Conservation (phyloP, 1,140 invertebrate species). For the Drosophila repletoides region DNA sequence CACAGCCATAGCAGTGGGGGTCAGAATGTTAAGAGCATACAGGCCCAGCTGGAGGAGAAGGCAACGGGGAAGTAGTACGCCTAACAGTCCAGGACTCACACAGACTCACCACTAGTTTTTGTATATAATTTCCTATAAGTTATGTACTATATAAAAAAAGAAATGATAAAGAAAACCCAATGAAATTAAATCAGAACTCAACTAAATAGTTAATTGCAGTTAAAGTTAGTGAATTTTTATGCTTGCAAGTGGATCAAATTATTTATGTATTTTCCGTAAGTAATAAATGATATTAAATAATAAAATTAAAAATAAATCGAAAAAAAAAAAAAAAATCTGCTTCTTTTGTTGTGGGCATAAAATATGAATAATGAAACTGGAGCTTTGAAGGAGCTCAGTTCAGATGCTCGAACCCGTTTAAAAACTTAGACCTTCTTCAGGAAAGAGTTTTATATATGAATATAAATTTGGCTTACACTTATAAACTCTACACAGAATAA, state of each 20-base stretch:
- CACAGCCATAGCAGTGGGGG: slow-evolving; percentile 84
- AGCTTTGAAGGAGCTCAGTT: too few relatives aligned
- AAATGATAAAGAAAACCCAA: not conserved
- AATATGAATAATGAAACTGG: not conserved
- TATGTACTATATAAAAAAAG: slow-evolving; percentile 5
- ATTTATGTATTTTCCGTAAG: slow-evolving; percentile 72
- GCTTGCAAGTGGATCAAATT: slow-evolving; percentile 44
- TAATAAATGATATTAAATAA: slow-evolving; percentile 38
- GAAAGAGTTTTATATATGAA: too few relatives aligned
- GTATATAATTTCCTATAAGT: slow-evolving; percentile 15
- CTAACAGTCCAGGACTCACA: too few relatives aligned
- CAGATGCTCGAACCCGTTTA: too few relatives aligned
- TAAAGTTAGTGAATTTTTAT: slow-evolving; percentile 36
- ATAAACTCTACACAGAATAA: not conserved
- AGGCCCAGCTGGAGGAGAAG: slow-evolving; percentile 78
- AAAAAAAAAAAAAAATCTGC: not conserved
- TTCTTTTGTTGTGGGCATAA: too few relatives aligned
- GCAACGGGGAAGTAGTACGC: slow-evolving; percentile 68
- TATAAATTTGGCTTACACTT: too few relatives aligned
- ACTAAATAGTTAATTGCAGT: slow-evolving; percentile 38
- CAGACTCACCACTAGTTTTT: not conserved
- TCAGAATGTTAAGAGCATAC: slow-evolving; percentile 68
- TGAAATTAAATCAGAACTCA: slow-evolving; percentile 20
- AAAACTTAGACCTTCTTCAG: too few relatives aligned
- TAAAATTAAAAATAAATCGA: slow-evolving; percentile 39